Percentiles rank a stretch among this genome's conserved stretches.
Evolutionary conservation across 2,797 vertebrate species (phyloP).

Genomic region (Otolemur crassicaudatus): DNA sequence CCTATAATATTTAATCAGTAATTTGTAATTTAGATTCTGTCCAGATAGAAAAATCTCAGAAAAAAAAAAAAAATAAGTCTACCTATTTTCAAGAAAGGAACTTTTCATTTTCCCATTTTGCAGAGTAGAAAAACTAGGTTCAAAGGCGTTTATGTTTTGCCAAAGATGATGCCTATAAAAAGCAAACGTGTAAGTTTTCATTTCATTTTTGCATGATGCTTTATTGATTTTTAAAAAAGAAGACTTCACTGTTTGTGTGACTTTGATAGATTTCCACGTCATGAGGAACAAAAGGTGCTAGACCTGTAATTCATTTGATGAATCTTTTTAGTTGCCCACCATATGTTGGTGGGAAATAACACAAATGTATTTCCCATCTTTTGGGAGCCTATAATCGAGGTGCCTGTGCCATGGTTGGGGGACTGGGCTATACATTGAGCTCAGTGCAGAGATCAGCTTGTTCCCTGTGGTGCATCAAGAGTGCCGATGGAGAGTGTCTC

Average conservation of each 20-base stretch:
- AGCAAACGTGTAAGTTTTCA: not conserved
- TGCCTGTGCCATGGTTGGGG: not conserved
- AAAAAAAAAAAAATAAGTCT: not conserved
- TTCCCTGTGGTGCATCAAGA: not conserved
- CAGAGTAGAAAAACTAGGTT: not conserved
- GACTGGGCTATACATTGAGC: not conserved
- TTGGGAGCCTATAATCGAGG: not conserved
- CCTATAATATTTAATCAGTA: constrained; percentile 5
- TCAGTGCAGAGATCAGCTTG: not conserved
- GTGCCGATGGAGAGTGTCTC: not conserved
- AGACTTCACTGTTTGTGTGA: not conserved
- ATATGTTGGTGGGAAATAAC: not conserved
- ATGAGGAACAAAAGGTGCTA: not conserved
- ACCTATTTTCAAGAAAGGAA: not conserved
- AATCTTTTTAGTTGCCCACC: not conserved
- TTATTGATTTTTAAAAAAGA: not conserved
- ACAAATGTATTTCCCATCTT: not conserved
- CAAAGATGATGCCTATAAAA: not conserved
- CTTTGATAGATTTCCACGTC: not conserved
- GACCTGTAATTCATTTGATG: not conserved
- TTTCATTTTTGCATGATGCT: not conserved
- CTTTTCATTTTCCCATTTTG: not conserved
- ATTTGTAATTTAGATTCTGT: not conserved
- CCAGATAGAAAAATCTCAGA: not conserved
- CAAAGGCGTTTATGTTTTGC: not conserved